Percentiles rank a stretch among this genome's conserved stretches.
phyloP scores from a whole-genome alignment of 1,140 invertebrate genomes.

The Elysia chlorotica region DNA sequence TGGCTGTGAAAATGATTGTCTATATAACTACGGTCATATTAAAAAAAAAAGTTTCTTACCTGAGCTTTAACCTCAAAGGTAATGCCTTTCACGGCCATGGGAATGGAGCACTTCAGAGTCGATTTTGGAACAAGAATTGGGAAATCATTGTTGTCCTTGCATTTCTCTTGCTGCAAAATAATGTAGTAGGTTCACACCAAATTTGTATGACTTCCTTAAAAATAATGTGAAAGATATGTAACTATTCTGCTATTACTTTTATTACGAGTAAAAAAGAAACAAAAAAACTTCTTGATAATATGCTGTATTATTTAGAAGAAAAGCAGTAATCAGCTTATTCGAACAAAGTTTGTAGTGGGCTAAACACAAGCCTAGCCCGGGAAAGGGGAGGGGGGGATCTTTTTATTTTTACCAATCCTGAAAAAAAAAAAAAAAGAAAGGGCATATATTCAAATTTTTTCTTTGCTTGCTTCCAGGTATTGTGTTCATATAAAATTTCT shows the following conservation, averaged over 20 bases:
- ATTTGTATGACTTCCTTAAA: not conserved
- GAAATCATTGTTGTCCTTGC: conserved; percentile 77
- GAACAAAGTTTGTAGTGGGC: no score
- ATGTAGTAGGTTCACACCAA: not conserved
- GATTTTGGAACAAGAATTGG: conserved; percentile 91
- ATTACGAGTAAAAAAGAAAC: not conserved
- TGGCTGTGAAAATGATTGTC: no score
- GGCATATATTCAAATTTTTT: no score
- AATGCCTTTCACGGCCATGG: conserved; percentile 51
- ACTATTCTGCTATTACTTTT: no score
- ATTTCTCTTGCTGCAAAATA: conserved; percentile 69
- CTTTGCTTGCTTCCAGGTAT: no score
- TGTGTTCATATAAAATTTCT: no score
- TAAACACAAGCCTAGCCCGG: no score
- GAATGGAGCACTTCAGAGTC: conserved; percentile 67
- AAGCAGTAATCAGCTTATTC: not conserved
- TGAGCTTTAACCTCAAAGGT: conserved; percentile 53
- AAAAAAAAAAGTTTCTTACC: no score
- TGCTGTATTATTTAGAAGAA: not conserved
- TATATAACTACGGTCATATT: no score
- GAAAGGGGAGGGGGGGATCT: not conserved
- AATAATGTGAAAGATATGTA: not conserved
- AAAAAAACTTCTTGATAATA: not conserved
- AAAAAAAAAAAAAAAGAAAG: not conserved
- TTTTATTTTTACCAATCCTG: not conserved